Base-by-base conservation (phyloP, 2,888 invertebrate genomes). In the Mamestra brassicae region DNA sequence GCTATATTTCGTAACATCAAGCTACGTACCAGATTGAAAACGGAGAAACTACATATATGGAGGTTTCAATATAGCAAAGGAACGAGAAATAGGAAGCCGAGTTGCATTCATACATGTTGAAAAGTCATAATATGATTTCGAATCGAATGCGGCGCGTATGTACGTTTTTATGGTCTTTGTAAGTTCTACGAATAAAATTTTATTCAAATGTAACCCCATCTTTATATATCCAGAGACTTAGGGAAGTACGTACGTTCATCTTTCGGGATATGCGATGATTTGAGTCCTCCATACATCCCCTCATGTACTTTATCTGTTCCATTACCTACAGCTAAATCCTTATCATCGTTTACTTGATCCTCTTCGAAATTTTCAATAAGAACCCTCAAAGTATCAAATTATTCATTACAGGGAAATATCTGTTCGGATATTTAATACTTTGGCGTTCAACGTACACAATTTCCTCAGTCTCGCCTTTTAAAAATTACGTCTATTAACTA, bases 101-200 rank as follows among this genome's bases (percentile, higher is more conserved):
- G 90, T 92, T 93, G 94, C 95, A 94, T 94, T 94, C 93, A 92
- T 94, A 92, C 92, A 95, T 94, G 93, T 92, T 94, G 94, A 94
- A 94, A 94, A 94, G 92, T 93, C 92, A 94, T 94, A 94, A 94
- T 93, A 93, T 94, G 94, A 95, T 94, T 95, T 93, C 90, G 88
- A 93, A 95, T 94, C 91, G 94, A 94, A 94, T 92, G 91, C 91
- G 91, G 89, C 92, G 91, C 92, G 90, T 92, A 91, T 89, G 89
- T 89, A 92, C 88, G 92, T 93, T 92, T 93, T 93, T 92, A 93
- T 92, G 89, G 88, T 90, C 89, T 90, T 88, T 92, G 91, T 90
- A 91, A 91, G 90, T 90, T 89, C 85, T 85, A 79, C 87, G 89
- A 90, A 91, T 92, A 91, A 92, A 92, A 91, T 90, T 92, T 92